Evolutionary conservation across 2,888 invertebrate species (phyloP), one percentile per base, ranked within the genome.

Genomic region (Coelogynopora nodosa): DNA sequence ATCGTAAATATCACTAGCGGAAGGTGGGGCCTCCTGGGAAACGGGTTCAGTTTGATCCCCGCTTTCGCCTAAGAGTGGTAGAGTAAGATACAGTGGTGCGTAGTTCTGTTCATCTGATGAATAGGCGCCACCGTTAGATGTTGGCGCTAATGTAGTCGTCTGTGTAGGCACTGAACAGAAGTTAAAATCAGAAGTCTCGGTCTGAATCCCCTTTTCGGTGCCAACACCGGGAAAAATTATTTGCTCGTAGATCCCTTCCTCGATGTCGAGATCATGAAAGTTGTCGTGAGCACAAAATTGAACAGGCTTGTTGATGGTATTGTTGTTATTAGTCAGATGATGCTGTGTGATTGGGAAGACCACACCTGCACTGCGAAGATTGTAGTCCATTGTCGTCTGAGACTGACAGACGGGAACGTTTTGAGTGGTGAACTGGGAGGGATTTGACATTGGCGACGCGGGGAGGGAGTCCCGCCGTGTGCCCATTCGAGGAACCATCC

Each of bases 401-500:
- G 49, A 49, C 49, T 49, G 49, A 18, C 5, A 49, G 49, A 18
- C 5, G 18, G 49, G 49, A 49, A 49, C 18, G 49, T 49, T 80
- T 23, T 80, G 81, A 80, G 23, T 5, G n/a, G n/a, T n/a, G 23
- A 27, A 27, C 27, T 10, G 27, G 29, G 29, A 27, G 5, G 23
- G 81, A 27, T 80, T n/a, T 5, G 27, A 23, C 81, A 27, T n/a
- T 23, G 2, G 82, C 30, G 30, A 18, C 2, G 31, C 2, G 18
- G 2, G 31, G 23, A 31, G 30, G 2, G 82, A 28, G 13, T 90
- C 91, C 84, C 90, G 88, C 86, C 90, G 88, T 0, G 91, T 91
- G 49, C 91, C 91, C 91, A 91, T 91, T 26, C 91, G 89, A 0
- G 91, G 91, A 80, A 91, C 90, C 88, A 82, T 10, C 2, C 82